These are phyloP conservation scores for Luehdorfia chinensis DNA, from an alignment of 1,140 invertebrate species.

Conservation along the genomic window DNA sequence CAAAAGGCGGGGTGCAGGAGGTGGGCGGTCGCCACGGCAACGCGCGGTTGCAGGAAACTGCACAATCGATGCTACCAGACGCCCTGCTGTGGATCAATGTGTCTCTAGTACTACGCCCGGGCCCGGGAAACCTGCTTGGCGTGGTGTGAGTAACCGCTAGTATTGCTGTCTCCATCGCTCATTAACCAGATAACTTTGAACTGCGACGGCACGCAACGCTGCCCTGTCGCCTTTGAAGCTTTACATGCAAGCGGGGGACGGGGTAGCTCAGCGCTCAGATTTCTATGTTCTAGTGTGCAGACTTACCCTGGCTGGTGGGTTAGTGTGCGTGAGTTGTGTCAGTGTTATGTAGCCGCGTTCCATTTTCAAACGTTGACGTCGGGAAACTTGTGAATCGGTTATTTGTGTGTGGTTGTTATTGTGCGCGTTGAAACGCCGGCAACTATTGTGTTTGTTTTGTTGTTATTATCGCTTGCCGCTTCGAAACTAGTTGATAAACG, in stretches of 20 bases:
- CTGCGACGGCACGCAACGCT: conserved; percentile 27
- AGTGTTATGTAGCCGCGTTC: conserved; percentile 36
- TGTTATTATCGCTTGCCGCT: conserved; percentile 40
- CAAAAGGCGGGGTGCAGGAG: conserved; percentile 47
- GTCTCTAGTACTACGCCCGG: conserved; percentile 73
- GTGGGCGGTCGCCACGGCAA: conserved; percentile 64
- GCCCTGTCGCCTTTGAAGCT: conserved; percentile 18
- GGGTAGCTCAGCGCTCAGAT: conserved; percentile 33
- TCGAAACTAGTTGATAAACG: conserved; percentile 21
- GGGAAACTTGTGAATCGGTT: conserved; percentile 67
- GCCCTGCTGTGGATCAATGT: conserved; percentile 72
- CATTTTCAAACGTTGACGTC: conserved; percentile 47
- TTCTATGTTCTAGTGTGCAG: conserved; percentile 32
- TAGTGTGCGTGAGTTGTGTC: conserved; percentile 39
- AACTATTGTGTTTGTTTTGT: conserved; percentile 69
- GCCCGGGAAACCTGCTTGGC: conserved; percentile 61
- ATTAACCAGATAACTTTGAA: conserved; percentile 34
- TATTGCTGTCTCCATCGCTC: conserved; percentile 35
- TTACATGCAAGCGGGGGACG: conserved; percentile 21
- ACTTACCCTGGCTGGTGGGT: conserved; percentile 43
- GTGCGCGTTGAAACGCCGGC: conserved; percentile 46
- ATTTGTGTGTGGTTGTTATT: conserved; percentile 52
- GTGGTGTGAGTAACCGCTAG: conserved; percentile 37
- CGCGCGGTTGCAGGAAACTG: conserved; percentile 70
- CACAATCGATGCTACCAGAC: conserved; percentile 75